Conservation (phyloP, 2,888 invertebrate genomes). For the Drosophila villosipedis region DNA sequence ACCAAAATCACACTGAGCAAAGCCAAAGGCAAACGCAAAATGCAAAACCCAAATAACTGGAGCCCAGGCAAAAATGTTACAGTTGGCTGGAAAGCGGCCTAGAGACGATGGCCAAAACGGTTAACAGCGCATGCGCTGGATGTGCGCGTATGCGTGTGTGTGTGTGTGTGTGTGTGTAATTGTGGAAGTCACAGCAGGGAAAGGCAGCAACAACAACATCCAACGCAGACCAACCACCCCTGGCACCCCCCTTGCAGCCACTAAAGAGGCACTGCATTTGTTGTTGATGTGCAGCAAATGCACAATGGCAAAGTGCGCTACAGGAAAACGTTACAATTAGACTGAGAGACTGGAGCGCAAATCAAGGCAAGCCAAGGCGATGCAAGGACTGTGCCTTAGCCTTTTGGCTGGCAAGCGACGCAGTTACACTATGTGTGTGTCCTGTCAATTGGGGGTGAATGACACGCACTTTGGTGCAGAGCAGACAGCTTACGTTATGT, state of each 20-base stretch:
- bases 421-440: conserved; percentile 6
- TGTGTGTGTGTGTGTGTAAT: conserved; percentile 7
- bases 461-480: conserved; percentile 40
- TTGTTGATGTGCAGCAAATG: conserved; percentile 77
- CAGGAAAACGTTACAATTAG: conserved; percentile 73
- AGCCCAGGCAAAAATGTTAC: conserved; percentile 41
- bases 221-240: not conserved
- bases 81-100: conserved; percentile 40
- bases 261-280: conserved; percentile 44
- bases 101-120: conserved; percentile 19
- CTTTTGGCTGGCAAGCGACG: conserved; percentile 37
- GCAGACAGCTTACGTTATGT: conserved; percentile 24
- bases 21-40: not conserved
- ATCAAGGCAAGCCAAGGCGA: not conserved
- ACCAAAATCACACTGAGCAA: conserved; percentile 5
- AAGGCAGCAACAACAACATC: not conserved
- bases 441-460: conserved; percentile 62
- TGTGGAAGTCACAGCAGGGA: conserved; percentile 27
- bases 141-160: not conserved
- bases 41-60: conserved; percentile 7
- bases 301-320: conserved; percentile 69
- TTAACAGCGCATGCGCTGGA: conserved; percentile 57
- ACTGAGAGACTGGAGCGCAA: conserved; percentile 37
- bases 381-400: conserved; percentile 29
- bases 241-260: conserved; percentile 7